A percentile compares a stretch with the other conserved stretches of the same genome.
Evolutionary conservation across 2,113 vertebrate genomes (phyloP).

Genomic region (Leptobrachium leishanense): DNA sequence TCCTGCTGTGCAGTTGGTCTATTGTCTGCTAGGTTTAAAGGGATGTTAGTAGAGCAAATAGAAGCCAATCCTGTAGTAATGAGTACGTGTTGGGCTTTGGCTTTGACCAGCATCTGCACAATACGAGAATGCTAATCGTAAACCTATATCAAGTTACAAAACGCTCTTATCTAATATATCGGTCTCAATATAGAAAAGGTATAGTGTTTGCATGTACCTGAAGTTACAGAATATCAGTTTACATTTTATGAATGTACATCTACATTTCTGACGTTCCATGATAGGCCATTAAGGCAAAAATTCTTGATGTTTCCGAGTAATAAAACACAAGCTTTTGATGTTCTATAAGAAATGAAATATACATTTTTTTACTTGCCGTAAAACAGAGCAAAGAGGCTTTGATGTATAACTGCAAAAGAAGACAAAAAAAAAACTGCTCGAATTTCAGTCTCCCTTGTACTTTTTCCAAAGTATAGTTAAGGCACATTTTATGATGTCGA

Average conservation of each 20-base stretch:
- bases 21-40: no score
- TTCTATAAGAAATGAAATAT: conserved; percentile 22
- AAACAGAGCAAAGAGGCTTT: conserved; percentile 7
- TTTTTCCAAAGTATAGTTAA: conserved; percentile 22
- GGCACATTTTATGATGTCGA: not conserved
- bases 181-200: no score
- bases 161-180: no score
- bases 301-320: not conserved
- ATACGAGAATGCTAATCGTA: no score
- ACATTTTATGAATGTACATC: not conserved
- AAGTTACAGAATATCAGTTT: not conserved
- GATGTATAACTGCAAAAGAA: not conserved
- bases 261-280: not conserved
- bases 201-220: not conserved
- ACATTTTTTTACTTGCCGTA: conserved; percentile 10
- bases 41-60: no score
- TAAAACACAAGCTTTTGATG: conserved; percentile 31
- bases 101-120: no score
- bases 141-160: no score
- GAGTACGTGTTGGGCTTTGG: no score
- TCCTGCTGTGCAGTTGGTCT: no score
- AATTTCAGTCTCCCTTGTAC: conserved; percentile 18
- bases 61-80: no score
- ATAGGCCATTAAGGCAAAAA: not conserved
- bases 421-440: conserved; percentile 17